phyloP scores from a whole-genome alignment of 2,797 vertebrate species.

The Atherinosoma microstoma region DNA sequence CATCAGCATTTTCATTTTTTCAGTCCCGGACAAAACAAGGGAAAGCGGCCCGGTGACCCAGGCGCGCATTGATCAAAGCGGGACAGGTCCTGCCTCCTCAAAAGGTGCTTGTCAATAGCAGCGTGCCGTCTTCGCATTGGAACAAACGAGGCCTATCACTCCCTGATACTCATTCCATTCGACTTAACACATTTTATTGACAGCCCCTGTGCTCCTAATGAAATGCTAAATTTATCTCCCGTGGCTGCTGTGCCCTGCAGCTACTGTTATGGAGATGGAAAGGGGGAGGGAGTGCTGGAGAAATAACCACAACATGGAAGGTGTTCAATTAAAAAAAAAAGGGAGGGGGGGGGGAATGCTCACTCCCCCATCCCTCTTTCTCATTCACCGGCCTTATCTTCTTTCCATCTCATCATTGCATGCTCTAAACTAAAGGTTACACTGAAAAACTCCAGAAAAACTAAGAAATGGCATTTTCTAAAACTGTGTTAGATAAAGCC shows the following conservation, averaged over 20 bases:
- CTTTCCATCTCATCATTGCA: constrained; percentile 73
- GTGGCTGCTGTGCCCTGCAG: constrained; percentile 81
- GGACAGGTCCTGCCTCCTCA: constrained; percentile 82
- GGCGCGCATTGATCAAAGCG: constrained; percentile 83
- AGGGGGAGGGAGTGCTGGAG: constrained; percentile 57
- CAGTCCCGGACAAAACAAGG: constrained; percentile 75
- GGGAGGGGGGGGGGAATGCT: constrained; percentile 9
- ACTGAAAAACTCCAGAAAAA: constrained; percentile 63
- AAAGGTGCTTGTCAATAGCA: constrained; percentile 84
- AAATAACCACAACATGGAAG: constrained; percentile 78
- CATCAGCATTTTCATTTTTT: constrained; percentile 86
- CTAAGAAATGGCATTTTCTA: constrained; percentile 64
- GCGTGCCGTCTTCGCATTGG: constrained; percentile 72
- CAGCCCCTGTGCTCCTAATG: constrained; percentile 86
- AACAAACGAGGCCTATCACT: constrained; percentile 84
- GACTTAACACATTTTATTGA: constrained; percentile 90
- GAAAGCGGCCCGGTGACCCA: constrained; percentile 67
- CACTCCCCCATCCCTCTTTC: constrained; percentile 43
- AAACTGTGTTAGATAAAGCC: constrained; percentile 45
- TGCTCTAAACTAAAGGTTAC: constrained; percentile 74
- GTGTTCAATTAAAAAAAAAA: constrained; percentile 79
- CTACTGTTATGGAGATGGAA: constrained; percentile 83
- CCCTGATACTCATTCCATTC: constrained; percentile 86
- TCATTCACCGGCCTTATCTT: constrained; percentile 63
- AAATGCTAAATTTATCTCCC: constrained; percentile 89